phyloP scores from a whole-genome alignment of 2,113 vertebrate species.

The Pelusios castaneus region DNA sequence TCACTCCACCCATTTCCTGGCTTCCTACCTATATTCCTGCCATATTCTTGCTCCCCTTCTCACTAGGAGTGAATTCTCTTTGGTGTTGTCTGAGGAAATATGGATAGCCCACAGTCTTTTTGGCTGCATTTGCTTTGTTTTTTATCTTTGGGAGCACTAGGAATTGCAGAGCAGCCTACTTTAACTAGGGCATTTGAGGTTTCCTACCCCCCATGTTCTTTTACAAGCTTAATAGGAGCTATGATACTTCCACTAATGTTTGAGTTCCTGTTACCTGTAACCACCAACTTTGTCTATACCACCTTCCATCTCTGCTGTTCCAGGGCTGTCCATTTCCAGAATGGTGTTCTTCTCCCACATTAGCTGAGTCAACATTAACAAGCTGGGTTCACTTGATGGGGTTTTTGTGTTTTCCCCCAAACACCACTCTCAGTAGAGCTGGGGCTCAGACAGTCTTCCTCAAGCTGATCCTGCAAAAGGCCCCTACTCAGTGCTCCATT shows the following conservation, averaged over 20 bases:
- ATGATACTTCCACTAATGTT: rapidly evolving
- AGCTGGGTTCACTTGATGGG: not conserved
- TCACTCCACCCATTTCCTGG: not conserved
- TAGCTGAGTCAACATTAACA: not conserved
- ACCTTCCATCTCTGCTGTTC: not conserved
- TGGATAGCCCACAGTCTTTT: not conserved
- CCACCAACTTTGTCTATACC: not conserved
- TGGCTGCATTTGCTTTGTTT: not conserved
- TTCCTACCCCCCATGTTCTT: not conserved
- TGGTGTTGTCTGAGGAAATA: not conserved
- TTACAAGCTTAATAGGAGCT: not conserved
- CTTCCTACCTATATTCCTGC: not conserved
- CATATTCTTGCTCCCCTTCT: not conserved
- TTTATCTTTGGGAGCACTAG: not conserved
- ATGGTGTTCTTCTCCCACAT: not conserved
- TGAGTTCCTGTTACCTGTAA: not conserved
- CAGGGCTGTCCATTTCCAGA: not conserved
- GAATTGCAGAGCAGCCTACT: not conserved
- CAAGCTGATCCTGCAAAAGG: not conserved
- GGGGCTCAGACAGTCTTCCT: not conserved
- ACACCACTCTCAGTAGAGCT: not conserved
- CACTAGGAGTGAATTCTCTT: not conserved
- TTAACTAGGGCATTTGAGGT: not conserved
- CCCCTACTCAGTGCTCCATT: not conserved
- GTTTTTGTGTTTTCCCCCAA: not conserved